Conservation (phyloP, 2,797 vertebrate species). For the Brachymystax lenok region DNA sequence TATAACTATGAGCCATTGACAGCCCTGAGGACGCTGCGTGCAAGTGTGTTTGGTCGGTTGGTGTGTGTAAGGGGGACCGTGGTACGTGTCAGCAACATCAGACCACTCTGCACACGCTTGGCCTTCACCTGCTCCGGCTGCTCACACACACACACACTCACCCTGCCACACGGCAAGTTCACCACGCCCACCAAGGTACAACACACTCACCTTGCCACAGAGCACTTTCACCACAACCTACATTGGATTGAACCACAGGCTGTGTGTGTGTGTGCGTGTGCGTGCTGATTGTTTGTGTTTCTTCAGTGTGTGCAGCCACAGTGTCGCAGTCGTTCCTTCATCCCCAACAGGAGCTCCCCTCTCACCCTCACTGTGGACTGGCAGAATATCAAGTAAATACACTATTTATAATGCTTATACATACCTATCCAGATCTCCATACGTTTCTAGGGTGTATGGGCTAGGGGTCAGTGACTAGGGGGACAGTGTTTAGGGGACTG, state of each 20-base stretch:
- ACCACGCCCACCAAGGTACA: constrained; percentile 86
- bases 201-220: background rate
- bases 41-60: constrained; percentile 90
- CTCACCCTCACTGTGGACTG: constrained; percentile 93
- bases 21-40: constrained; percentile 84
- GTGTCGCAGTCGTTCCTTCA: constrained; percentile 86
- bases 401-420: background rate
- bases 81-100: constrained; percentile 92
- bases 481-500: background rate
- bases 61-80: constrained; percentile 89
- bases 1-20: constrained; percentile 93
- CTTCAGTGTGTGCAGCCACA: constrained; percentile 83
- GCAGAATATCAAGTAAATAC: constrained; percentile 91
- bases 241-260: background rate
- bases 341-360: constrained; percentile 82
- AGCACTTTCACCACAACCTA: background rate
- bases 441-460: background rate
- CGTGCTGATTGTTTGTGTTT: background rate
- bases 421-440: no score
- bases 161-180: constrained; percentile 89
- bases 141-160: constrained; percentile 78
- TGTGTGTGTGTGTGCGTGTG: background rate
- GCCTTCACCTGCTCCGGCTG: constrained; percentile 87
- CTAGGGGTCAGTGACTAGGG: background rate
- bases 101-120: constrained; percentile 89